These are phyloP conservation scores for Ichneumoninae sp. DNA, from an alignment of 2,888 invertebrate genomes.

Conservation along the genomic window DNA sequence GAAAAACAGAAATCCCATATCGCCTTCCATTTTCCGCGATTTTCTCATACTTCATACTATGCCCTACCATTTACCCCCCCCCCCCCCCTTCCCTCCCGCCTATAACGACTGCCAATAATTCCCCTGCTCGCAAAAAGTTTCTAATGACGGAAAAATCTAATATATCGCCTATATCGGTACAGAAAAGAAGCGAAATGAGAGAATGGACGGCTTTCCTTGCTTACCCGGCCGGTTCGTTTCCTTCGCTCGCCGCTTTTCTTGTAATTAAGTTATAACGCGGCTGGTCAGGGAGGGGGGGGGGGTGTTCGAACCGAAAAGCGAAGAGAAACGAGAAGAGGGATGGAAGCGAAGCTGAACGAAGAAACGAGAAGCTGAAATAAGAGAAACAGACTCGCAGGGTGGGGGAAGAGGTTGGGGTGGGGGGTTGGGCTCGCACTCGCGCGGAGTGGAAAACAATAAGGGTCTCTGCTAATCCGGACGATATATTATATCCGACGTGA, in stretches of 20 bases:
- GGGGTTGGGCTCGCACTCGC: conserved; percentile 68
- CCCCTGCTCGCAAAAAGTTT: conserved; percentile 76
- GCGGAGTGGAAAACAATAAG: conserved; percentile 84
- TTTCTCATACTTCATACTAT: not conserved
- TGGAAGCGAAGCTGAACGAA: conserved; percentile 27
- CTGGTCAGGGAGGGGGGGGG: conserved; percentile 21
- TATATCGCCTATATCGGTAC: conserved; percentile 73
- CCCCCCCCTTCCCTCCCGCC: not conserved
- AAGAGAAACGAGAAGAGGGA: conserved; percentile 51
- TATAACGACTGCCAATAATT: conserved; percentile 62
- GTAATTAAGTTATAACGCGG: conserved; percentile 83
- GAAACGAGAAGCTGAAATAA: conserved; percentile 19
- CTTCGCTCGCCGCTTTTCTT: conserved; percentile 79
- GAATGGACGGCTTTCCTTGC: conserved; percentile 60
- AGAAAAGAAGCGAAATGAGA: conserved; percentile 24
- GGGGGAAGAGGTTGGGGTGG: conserved; percentile 39
- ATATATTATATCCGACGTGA: conserved; percentile 83
- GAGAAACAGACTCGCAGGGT: conserved; percentile 27
- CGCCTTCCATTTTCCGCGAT: conserved; percentile 13
- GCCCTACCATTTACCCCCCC: not conserved
- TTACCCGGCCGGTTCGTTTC: conserved; percentile 52
- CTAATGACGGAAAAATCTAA: conserved; percentile 82
- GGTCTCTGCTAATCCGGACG: conserved; percentile 81
- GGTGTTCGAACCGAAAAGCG: conserved; percentile 37
- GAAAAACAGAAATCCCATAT: conserved; percentile 45